Evolutionary conservation across 2,113 vertebrate genomes (phyloP).

Genomic region (Alethe diademata): DNA sequence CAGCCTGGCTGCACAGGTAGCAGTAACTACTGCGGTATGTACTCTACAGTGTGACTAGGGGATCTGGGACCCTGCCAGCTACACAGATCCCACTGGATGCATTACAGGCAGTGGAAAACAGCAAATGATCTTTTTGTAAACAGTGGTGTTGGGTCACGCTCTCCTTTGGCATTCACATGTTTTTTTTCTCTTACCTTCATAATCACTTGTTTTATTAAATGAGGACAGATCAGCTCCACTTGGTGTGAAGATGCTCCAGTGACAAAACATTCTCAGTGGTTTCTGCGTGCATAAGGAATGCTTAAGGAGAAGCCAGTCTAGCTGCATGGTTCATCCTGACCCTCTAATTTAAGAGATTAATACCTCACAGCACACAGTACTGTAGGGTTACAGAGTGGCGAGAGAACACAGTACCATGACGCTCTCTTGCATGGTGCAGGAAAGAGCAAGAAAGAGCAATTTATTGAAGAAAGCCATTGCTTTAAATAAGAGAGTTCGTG

Average conservation of each 20-base stretch:
- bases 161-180: neutral
- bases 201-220: neutral
- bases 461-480: too few species aligned
- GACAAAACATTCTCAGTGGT: neutral
- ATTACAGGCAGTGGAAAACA: neutral
- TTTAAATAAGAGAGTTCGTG: too few species aligned
- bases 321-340: neutral
- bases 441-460: too few species aligned
- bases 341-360: neutral
- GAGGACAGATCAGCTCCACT: neutral
- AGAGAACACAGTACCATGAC: too few species aligned
- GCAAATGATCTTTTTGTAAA: neutral
- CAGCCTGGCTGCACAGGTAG: neutral
- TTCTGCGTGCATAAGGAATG: neutral
- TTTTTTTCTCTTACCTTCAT: neutral
- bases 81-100: neutral
- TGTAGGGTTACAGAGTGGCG: neutral
- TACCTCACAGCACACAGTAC: neutral
- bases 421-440: too few species aligned
- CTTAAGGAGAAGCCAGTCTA: neutral
- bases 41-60: neutral
- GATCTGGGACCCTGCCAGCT: neutral
- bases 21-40: neutral
- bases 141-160: neutral
- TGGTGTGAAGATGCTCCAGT: neutral